phyloP scores from a whole-genome alignment of 2,888 invertebrate genomes.

The Tenthredo distinguenda region DNA sequence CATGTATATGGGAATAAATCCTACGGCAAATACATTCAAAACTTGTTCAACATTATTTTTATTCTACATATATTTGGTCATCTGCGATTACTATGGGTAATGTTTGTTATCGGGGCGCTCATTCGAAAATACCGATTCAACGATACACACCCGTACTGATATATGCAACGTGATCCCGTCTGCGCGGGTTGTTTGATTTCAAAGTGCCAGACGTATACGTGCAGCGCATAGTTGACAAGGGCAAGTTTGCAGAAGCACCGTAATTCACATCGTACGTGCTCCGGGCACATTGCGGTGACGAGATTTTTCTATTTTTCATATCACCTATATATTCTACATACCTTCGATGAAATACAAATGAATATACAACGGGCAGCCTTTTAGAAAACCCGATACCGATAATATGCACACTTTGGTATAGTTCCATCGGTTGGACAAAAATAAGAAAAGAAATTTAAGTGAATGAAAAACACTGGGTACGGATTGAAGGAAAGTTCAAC shows the following conservation, averaged over 20 bases:
- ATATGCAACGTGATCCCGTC: neutral
- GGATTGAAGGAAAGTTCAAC: too few species aligned
- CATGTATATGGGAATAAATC: slow-evolving; percentile 4
- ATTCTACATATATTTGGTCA: slow-evolving; percentile 34
- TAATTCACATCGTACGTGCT: too few species aligned
- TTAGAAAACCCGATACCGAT: neutral
- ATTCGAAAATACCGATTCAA: neutral
- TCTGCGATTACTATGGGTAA: neutral
- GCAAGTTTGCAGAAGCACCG: too few species aligned
- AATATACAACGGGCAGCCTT: too few species aligned
- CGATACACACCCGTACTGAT: neutral
- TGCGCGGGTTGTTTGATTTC: neutral
- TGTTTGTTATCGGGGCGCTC: neutral
- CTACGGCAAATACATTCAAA: neutral
- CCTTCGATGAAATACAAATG: too few species aligned
- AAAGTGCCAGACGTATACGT: neutral
- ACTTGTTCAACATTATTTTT: slow-evolving; percentile 10
- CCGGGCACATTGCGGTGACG: neutral
- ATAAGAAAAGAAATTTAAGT: too few species aligned
- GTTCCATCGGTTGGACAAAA: too few species aligned
- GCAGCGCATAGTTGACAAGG: too few species aligned
- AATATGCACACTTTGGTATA: neutral
- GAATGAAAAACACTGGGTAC: too few species aligned
- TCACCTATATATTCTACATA: too few species aligned
- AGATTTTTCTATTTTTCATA: neutral